A percentile compares a stretch with the other conserved stretches of the same genome.
phyloP scores from a whole-genome alignment of 2,888 invertebrate genomes.

The Lasioglossum vierecki region DNA sequence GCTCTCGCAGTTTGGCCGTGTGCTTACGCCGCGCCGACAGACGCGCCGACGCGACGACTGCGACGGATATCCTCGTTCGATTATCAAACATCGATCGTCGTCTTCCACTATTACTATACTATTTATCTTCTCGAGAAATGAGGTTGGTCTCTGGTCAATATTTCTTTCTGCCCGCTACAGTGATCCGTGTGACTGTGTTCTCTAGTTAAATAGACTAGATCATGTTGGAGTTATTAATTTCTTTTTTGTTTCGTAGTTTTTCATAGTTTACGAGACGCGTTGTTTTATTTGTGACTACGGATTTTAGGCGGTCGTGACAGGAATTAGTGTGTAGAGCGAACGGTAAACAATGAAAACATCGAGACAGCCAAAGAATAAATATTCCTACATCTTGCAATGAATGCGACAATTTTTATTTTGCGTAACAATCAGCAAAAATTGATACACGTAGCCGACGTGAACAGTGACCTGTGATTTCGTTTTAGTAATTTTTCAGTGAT shows the following conservation, averaged over 20 bases:
- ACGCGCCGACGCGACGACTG: not conserved
- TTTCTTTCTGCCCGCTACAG: not conserved
- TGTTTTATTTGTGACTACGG: not conserved
- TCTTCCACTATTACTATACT: not conserved
- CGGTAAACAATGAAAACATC: not conserved
- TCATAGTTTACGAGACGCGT: not conserved
- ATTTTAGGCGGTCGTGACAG: not conserved
- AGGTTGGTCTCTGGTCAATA: conserved; percentile 17
- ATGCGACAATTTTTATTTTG: not conserved
- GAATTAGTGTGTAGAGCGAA: not conserved
- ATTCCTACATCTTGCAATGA: too few species aligned
- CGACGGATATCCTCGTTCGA: not conserved
- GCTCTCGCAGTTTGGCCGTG: not conserved
- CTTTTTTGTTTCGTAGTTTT: not conserved
- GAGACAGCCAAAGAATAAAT: not conserved
- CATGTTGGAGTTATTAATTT: not conserved
- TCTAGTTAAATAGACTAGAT: not conserved
- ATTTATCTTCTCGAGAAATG: not conserved
- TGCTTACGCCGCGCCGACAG: not conserved
- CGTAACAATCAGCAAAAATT: not conserved
- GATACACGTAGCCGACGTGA: not conserved
- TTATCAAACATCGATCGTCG: too few species aligned
- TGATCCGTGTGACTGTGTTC: not conserved
- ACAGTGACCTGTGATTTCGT: not conserved
- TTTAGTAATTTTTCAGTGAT: not conserved